Percentiles rank a stretch among this genome's conserved stretches.
These are phyloP conservation scores for Zosterops borbonicus DNA, from an alignment of 2,113 vertebrate genomes.

Conservation along the genomic window DNA sequence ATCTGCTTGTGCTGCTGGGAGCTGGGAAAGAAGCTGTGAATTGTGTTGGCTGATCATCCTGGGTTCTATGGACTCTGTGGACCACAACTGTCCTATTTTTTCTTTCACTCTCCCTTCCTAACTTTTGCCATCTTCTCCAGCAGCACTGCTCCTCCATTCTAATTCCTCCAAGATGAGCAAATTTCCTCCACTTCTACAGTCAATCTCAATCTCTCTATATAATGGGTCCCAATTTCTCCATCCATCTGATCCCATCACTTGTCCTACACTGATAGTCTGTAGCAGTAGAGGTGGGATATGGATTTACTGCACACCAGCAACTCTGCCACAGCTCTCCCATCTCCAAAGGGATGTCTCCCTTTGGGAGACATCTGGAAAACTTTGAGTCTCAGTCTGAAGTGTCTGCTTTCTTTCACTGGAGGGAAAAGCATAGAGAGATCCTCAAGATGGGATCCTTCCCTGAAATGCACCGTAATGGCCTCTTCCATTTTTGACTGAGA, in stretches of 20 bases:
- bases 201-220: neutral
- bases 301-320: neutral
- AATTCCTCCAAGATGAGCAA: neutral
- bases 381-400: neutral
- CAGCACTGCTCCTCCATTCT: neutral
- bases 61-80: neutral
- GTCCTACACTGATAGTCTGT: neutral
- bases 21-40: neutral
- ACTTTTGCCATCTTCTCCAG: neutral
- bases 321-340: neutral
- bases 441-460: neutral
- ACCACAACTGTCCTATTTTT: neutral
- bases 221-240: neutral
- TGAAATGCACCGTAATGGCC: neutral
- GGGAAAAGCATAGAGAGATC: neutral
- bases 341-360: neutral
- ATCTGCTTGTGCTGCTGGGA: neutral
- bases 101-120: neutral
- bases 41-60: neutral
- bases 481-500: neutral
- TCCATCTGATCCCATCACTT: neutral
- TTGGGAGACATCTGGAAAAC: neutral
- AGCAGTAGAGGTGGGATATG: neutral
- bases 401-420: neutral
- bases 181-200: neutral